phyloP scores from a whole-genome alignment of 1,140 invertebrate genomes.

The Caenorhabditis inopinata region DNA sequence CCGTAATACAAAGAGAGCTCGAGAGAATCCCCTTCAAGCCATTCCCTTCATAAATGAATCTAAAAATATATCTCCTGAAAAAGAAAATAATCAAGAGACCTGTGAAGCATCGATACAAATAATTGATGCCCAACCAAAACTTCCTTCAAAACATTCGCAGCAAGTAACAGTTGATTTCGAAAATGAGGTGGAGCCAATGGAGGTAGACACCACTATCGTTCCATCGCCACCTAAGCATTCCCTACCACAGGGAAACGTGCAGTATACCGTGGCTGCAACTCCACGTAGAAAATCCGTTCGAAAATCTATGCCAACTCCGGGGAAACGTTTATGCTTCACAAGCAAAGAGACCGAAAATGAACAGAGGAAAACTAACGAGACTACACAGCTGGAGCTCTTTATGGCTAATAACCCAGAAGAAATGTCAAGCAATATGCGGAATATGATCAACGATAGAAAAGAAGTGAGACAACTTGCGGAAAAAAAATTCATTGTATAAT shows the following conservation, averaged over 20 bases:
- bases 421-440: neutral
- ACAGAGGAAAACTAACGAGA: neutral
- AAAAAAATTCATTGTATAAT: no score
- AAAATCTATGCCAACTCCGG: conserved; percentile 21
- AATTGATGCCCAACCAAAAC: no score
- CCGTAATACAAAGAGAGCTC: neutral
- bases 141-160: no score
- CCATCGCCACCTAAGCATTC: no score
- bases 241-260: no score
- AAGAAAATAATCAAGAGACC: no score
- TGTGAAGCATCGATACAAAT: no score
- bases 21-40: no score
- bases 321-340: neutral
- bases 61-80: no score
- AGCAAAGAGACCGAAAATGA: neutral
- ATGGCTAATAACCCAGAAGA: neutral
- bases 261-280: no score
- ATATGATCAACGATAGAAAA: neutral
- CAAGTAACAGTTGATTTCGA: no score
- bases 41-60: no score
- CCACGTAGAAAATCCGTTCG: neutral
- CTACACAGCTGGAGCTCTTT: neutral
- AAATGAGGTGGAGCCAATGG: neutral
- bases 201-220: neutral
- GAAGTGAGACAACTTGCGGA: neutral